A percentile compares a stretch with the other conserved stretches of the same genome.
Evolutionary conservation across 1,140 invertebrate genomes (phyloP).

Genomic region (Halictus rubicundus): DNA sequence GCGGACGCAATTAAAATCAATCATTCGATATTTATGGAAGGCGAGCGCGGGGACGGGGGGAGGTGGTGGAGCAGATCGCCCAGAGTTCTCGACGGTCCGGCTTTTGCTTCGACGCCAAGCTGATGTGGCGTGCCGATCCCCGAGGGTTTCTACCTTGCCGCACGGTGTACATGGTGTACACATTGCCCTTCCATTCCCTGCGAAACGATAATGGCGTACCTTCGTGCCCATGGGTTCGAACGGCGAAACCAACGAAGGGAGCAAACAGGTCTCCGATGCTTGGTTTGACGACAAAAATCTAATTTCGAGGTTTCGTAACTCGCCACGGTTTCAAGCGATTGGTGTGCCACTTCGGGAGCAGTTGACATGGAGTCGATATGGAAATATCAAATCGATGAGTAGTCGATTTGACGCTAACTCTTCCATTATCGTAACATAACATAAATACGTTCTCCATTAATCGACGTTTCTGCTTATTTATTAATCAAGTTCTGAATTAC

Average conservation of each 20-base stretch:
- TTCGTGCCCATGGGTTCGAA: neutral
- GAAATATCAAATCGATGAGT: too few species aligned
- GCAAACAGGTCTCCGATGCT: neutral
- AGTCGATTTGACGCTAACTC: too few species aligned
- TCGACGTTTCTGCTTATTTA: too few species aligned
- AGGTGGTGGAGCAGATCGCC: neutral
- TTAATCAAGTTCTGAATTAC: too few species aligned
- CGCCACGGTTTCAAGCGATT: too few species aligned
- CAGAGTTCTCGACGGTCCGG: neutral
- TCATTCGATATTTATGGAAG: slow-evolving; percentile 46
- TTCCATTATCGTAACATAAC: too few species aligned
- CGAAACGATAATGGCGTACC: slow-evolving; percentile 51
- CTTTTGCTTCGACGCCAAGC: neutral
- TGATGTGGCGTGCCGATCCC: neutral
- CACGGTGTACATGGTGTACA: slow-evolving; percentile 19
- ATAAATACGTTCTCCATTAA: too few species aligned
- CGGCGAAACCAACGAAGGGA: too few species aligned
- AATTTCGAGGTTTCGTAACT: too few species aligned
- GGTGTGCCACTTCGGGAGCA: too few species aligned
- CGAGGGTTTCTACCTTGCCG: slow-evolving; percentile 6
- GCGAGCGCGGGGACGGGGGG: neutral
- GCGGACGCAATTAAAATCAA: slow-evolving; percentile 43
- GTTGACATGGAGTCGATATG: too few species aligned
- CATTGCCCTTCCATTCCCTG: slow-evolving; percentile 45
- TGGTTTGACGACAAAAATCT: too few species aligned